A percentile compares a stretch with the other conserved stretches of the same genome.
Evolutionary conservation across 2,113 vertebrate species (phyloP).

Genomic region (Dryoscopus gambensis): DNA sequence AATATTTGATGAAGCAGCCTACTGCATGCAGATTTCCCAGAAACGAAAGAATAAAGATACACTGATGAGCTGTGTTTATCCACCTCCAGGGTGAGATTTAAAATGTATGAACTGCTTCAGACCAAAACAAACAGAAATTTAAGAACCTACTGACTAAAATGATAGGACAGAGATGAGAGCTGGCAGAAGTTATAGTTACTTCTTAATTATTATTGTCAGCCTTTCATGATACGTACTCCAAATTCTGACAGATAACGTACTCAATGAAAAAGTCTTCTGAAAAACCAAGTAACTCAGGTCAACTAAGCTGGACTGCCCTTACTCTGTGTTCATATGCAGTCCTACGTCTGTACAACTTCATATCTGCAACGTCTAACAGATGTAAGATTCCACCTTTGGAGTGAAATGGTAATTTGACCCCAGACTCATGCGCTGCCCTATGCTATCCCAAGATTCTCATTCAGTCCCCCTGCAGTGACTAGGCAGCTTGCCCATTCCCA

Average conservation of each 20-base stretch:
- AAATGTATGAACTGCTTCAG: neutral
- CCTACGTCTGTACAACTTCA: neutral
- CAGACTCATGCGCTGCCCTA: rapidly evolving
- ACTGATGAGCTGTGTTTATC: neutral
- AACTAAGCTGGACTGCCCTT: neutral
- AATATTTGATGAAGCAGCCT: neutral
- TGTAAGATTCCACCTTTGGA: neutral
- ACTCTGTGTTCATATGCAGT: neutral
- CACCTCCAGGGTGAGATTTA: neutral
- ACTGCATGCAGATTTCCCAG: neutral
- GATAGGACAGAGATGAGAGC: neutral
- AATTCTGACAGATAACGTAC: neutral
- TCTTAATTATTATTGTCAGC: neutral
- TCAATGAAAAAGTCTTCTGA: neutral
- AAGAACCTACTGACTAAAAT: neutral
- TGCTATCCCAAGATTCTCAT: neutral
- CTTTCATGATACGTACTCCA: neutral
- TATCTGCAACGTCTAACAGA: neutral
- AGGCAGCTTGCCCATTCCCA: neutral
- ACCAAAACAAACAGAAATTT: neutral
- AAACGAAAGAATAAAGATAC: neutral
- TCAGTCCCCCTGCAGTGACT: neutral
- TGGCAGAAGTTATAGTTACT: neutral
- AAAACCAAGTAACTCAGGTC: neutral
- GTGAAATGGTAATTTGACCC: neutral